These are phyloP conservation scores for Murina feae DNA, from an alignment of 2,113 vertebrate genomes.

Conservation along the genomic window DNA sequence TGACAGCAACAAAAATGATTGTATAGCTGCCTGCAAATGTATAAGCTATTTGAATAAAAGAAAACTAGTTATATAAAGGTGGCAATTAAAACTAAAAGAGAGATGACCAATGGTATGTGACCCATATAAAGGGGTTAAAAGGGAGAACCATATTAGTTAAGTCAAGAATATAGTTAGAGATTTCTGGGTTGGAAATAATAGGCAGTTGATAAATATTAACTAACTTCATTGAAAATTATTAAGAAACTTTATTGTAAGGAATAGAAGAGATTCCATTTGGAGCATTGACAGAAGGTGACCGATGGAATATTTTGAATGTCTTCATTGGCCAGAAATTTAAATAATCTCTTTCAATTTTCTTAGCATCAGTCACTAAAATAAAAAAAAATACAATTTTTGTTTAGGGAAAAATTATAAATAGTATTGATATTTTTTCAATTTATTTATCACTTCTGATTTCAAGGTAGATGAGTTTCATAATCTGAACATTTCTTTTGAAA, in stretches of 20 bases:
- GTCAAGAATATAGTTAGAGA: background rate
- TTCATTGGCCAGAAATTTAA: background rate
- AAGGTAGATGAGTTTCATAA: background rate
- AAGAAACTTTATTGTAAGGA: background rate
- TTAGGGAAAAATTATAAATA: background rate
- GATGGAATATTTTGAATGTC: background rate
- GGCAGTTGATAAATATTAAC: background rate
- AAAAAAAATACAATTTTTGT: background rate
- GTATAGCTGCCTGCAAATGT: background rate
- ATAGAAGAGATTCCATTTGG: background rate
- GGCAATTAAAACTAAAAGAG: background rate
- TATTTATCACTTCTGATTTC: background rate
- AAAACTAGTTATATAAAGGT: background rate
- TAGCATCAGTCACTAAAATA: background rate
- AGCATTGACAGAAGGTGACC: background rate
- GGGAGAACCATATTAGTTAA: background rate
- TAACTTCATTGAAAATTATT: background rate
- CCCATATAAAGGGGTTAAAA: background rate
- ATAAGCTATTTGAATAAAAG: background rate
- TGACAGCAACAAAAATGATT: background rate
- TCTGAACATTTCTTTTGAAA: no score
- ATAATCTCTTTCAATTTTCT: background rate
- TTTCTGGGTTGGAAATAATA: background rate
- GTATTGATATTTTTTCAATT: background rate
- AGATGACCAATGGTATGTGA: background rate